Base-by-base conservation (phyloP, 2,113 vertebrate species). In the Puntigrus tetrazona region DNA sequence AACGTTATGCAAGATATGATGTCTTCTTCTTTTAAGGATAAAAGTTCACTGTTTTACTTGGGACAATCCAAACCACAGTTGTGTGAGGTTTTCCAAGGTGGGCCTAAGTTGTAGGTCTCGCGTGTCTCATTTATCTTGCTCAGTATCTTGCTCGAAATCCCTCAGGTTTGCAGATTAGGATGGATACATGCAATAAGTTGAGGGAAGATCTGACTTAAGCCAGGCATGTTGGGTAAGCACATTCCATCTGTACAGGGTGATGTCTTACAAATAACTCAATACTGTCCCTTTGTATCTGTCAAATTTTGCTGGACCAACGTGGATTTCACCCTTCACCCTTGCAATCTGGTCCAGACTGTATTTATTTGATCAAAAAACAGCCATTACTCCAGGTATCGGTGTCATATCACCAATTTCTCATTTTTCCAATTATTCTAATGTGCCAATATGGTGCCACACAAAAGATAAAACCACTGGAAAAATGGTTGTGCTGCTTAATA, bases 71-170 rank as follows among this genome's bases (percentile, higher is more conserved):
- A 84, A 75, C 82, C 57, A 84, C 82, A 83, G 25, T 75, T 88
- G 85, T 67, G 57, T 50, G 82, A 81, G 88, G 36, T 82, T 90
- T 92, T 92, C 89, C 86, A 87, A 88, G 88, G 90, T 84, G 86
- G 87, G 59, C 81, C 83, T 86, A 89, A 87, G 76, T 88, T 88
- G 38, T 20, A 75, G 86, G 89, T 78, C 83, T 91, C 87, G 84
- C 78, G 50, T 70, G 86, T 89, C 85, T 86, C 88, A 85, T 92
- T 90, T 85, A 87, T 92, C 89, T 90, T 65, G 47, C 76, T 84
- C 65, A 88, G 81, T 85, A 86, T 87, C 85, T 91, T 75, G 87
- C 88, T 89, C 81, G 85, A 85, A 90, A 90, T 91, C 88, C 67
- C 41, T 74, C 75, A 83, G 75, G 57, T 80, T 47, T 81, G 76